Evolutionary conservation across 2,888 invertebrate genomes (phyloP), one percentile per base, ranked within the genome.

Genomic region (Ichneumoninae sp.): DNA sequence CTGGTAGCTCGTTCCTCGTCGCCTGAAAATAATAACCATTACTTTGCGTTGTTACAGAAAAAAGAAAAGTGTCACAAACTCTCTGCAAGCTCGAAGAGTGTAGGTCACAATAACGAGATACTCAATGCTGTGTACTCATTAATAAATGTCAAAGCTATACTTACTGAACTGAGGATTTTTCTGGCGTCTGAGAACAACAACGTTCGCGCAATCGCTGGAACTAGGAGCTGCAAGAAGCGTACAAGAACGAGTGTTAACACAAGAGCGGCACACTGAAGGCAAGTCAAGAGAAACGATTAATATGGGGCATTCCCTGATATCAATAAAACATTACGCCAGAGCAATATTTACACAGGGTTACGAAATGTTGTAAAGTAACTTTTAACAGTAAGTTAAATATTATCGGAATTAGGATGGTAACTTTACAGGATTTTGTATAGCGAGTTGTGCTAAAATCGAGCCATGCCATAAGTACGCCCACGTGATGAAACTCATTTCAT

Each of bases 1-100:
- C 98, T 96, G 94, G 97, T 97, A 33, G 97, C 96, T 87, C 97
- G 96, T 91, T 98, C 98, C 92, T 98, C 98, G 92, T 97, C 97
- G 93, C 95, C 96, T 95, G 93, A 86, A 93, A 94, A 90, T 93
- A 60, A 13, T 30, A 22, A 72, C n/a, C 10, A 19, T 22, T 6
- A 44, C 3, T 44, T 47, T 13, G 22, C 30, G 13, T 26, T 71
- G 36, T 19, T 66, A 62, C 71, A 19, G 33, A 44, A 62, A 72
- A 40, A 62, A 65, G 47, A 57, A 60, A 62, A 7, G 13, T 16
- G 60, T 26, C 8, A 22, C 10, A 22, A 57, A 26, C 57, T 57
- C 26, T 57, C 10, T 2, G 57, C 10, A 26, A 26, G 10, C 3
- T 57, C 22, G 40, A 33, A 76, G 30, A 60, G 69, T 52, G 19